phyloP scores from a whole-genome alignment of 2,888 invertebrate genomes.

The Cerastis leucographa region DNA sequence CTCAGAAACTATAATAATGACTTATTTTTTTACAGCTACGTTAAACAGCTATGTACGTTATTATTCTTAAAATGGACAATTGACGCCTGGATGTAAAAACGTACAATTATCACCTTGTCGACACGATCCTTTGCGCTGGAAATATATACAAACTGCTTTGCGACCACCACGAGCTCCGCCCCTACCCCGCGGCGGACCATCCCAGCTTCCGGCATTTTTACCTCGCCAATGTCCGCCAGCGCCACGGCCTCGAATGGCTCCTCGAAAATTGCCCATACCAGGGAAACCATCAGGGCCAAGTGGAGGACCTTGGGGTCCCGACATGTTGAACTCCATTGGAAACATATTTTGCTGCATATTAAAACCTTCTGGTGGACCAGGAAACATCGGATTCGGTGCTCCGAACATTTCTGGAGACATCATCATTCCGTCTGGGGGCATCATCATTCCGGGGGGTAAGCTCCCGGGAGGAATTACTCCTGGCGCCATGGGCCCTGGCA shows the following conservation, averaged over 20 bases:
- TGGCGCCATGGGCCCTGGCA: constrained; percentile 80
- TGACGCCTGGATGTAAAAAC: constrained; percentile 94
- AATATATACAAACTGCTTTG: constrained; percentile 93
- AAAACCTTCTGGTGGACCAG: constrained; percentile 81
- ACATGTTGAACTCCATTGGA: constrained; percentile 89
- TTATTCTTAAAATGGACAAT: constrained; percentile 87
- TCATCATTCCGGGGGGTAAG: constrained; percentile 79
- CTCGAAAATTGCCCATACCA: constrained; percentile 87
- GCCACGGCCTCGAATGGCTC: constrained; percentile 90
- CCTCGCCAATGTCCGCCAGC: constrained; percentile 88
- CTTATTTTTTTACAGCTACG: constrained; percentile 48
- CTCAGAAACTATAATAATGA: constrained; percentile 48
- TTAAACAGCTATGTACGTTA: constrained; percentile 15
- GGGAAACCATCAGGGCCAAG: constrained; percentile 82
- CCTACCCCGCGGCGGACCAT: constrained; percentile 86
- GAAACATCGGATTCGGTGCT: constrained; percentile 66
- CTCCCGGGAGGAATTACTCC: constrained; percentile 78
- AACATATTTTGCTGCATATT: constrained; percentile 88
- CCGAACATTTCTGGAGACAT: constrained; percentile 81
- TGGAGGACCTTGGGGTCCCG: constrained; percentile 80
- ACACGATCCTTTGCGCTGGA: constrained; percentile 95
- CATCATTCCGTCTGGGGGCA: constrained; percentile 78
- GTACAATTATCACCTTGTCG: constrained; percentile 95
- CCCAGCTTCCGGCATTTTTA: constrained; percentile 87
- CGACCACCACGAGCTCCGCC: constrained; percentile 89